Evolutionary conservation across 1,140 invertebrate genomes (phyloP).

Genomic region (Bombus breviceps): DNA sequence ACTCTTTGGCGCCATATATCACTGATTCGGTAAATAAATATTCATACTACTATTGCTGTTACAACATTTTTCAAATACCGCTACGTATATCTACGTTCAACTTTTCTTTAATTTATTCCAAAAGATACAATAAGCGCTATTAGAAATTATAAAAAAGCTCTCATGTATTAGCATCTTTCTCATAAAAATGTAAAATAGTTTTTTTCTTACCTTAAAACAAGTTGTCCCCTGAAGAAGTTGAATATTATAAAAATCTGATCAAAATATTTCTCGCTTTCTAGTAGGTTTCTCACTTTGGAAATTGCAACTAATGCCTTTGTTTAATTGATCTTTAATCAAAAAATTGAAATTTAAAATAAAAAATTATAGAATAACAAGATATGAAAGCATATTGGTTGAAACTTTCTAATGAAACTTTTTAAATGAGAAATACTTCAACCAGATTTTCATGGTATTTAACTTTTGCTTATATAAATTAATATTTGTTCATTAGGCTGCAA

Average conservation of each 20-base stretch:
- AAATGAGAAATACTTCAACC: too few relatives aligned
- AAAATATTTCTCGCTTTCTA: neutral
- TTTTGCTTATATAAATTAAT: too few relatives aligned
- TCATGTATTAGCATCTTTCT: neutral
- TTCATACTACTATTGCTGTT: neutral
- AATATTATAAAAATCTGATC: too few relatives aligned
- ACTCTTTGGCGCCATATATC: conserved; percentile 88
- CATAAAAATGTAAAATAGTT: neutral
- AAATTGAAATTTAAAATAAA: too few relatives aligned
- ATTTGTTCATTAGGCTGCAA: conserved; percentile 81
- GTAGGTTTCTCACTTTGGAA: neutral
- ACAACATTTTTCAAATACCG: neutral
- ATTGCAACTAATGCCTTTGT: neutral
- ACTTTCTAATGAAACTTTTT: too few relatives aligned
- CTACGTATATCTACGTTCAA: neutral
- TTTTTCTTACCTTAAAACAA: too few relatives aligned
- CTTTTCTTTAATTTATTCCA: neutral
- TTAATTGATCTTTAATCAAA: too few relatives aligned
- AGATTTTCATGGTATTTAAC: too few relatives aligned
- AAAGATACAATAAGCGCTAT: neutral
- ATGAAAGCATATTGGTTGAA: too few relatives aligned
- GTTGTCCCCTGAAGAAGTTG: too few relatives aligned
- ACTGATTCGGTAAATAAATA: conserved; percentile 86
- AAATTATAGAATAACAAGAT: too few relatives aligned
- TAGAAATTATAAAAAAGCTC: neutral